These are phyloP conservation scores for Drosophila chauvacae DNA, from an alignment of 1,140 invertebrate species.

Conservation along the genomic window DNA sequence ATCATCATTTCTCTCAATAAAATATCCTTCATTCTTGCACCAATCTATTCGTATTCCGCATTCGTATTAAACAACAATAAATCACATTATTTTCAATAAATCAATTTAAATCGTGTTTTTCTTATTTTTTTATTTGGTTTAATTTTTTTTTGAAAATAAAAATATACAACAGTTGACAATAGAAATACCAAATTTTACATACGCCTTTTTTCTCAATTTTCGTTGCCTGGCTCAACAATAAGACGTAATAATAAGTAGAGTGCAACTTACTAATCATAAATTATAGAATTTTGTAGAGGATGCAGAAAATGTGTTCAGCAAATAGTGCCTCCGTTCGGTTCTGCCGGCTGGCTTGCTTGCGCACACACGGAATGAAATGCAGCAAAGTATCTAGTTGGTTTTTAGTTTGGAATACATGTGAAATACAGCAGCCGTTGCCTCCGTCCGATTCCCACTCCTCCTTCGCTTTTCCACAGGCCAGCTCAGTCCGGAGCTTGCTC, in stretches of 20 bases:
- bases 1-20: conserved; percentile 10
- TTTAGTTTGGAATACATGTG: conserved; percentile 62
- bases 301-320: conserved; percentile 55
- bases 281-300: conserved; percentile 28
- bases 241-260: conserved; percentile 30
- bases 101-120: conserved; percentile 2
- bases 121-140: conserved; percentile 7
- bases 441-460: conserved; percentile 63
- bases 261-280: conserved; percentile 26
- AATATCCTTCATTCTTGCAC: not conserved
- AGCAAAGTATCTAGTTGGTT: conserved; percentile 51
- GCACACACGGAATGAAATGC: conserved; percentile 76
- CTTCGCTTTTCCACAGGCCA: conserved; percentile 6
- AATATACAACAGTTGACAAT: conserved; percentile 43
- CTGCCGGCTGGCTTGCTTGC: conserved; percentile 26
- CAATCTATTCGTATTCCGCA: not conserved
- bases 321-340: conserved; percentile 25
- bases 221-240: conserved; percentile 5
- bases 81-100: not conserved
- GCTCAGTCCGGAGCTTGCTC: not conserved
- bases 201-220: conserved; percentile 6
- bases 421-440: conserved; percentile 29
- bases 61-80: not conserved
- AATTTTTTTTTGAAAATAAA: conserved; percentile 29
- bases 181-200: conserved; percentile 34